Percentiles rank a stretch among this genome's conserved stretches.
Evolutionary conservation across 2,113 vertebrate genomes (phyloP).

Genomic region (Pongo pygmaeus): DNA sequence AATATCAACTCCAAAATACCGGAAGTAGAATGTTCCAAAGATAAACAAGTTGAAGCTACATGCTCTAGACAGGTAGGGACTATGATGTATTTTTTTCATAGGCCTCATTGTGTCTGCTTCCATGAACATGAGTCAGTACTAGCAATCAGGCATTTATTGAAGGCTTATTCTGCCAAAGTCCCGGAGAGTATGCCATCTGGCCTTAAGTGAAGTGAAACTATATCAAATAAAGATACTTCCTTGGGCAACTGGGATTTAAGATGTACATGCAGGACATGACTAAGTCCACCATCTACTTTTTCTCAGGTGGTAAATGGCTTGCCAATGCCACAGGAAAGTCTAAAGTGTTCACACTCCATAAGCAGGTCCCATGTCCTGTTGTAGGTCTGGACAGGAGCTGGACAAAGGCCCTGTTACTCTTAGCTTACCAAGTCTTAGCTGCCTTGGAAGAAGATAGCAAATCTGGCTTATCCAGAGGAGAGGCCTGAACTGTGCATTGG

Average conservation of each 20-base stretch:
- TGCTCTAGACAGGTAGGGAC: not conserved
- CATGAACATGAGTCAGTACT: not conserved
- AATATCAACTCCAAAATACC: not conserved
- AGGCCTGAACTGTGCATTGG: not conserved
- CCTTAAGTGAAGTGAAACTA: constrained; percentile 40
- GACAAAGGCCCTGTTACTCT: not conserved
- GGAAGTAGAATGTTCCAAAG: not conserved
- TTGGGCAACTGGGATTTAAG: not conserved
- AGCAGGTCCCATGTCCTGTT: not conserved
- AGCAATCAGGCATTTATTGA: constrained; percentile 36
- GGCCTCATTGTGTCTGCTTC: constrained; percentile 6
- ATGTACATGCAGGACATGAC: not conserved
- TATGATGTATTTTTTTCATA: not conserved
- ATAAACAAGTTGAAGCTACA: not conserved
- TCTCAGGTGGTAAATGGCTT: constrained; percentile 15
- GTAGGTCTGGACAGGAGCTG: not conserved
- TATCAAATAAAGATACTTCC: constrained; percentile 20
- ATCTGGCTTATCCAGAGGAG: not conserved
- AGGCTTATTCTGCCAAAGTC: not conserved
- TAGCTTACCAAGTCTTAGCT: not conserved
- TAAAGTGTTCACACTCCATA: not conserved
- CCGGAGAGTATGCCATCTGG: constrained; percentile 8
- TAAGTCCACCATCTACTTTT: constrained; percentile 27
- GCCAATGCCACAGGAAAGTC: not conserved
- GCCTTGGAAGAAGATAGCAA: not conserved